Conservation (phyloP, 2,888 invertebrate genomes). For the Drosophila leonis region DNA sequence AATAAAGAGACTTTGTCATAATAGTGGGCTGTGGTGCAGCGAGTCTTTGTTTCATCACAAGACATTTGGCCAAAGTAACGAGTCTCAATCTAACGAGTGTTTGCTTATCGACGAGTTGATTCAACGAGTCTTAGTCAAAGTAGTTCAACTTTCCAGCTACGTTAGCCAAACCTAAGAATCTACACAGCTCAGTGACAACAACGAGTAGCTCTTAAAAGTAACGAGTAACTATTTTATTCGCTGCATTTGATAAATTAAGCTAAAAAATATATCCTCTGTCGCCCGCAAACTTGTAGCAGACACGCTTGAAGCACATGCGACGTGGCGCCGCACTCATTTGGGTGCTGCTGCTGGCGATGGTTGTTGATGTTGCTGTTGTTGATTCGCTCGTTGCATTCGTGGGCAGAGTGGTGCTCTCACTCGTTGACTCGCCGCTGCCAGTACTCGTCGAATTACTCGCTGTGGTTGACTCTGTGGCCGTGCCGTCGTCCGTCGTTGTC, state of each 20-base stretch:
- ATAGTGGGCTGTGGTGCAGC: too few species aligned
- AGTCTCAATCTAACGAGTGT: neutral
- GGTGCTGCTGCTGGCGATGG: constrained; percentile 1
- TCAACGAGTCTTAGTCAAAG: neutral
- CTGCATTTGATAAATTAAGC: neutral
- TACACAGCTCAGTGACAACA: neutral
- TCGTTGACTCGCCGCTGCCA: constrained; percentile 18
- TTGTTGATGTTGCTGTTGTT: constrained; percentile 6
- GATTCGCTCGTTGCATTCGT: constrained; percentile 11
- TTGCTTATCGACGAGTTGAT: neutral
- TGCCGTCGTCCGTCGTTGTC: constrained; percentile 23
- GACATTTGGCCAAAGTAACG: neutral
- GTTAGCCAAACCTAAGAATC: neutral
- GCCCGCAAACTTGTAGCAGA: constrained; percentile 65
- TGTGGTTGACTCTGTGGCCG: constrained; percentile 6
- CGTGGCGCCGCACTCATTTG: constrained; percentile 18
- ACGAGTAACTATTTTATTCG: constrained; percentile 12
- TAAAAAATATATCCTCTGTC: constrained; percentile 67
- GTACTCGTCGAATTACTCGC: constrained; percentile 16
- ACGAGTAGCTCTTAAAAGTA: neutral
- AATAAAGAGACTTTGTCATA: too few species aligned
- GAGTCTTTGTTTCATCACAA: neutral
- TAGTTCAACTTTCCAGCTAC: neutral
- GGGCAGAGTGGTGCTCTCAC: constrained; percentile 10
- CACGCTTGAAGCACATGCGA: constrained; percentile 68